Conservation (phyloP, 2,113 vertebrate genomes). For the Todiramphus chloris region DNA sequence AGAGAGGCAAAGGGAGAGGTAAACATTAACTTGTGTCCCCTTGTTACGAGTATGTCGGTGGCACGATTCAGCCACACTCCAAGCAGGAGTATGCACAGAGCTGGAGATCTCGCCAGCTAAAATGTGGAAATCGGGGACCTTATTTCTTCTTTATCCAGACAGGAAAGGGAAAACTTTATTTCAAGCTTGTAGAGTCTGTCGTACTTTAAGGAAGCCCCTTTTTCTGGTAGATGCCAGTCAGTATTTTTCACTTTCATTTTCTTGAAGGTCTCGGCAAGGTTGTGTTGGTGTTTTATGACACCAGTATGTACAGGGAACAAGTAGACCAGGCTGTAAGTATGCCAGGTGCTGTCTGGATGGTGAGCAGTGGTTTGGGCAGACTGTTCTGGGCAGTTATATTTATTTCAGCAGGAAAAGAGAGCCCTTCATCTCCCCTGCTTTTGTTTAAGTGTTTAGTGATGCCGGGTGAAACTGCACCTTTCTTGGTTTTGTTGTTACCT, state of each 20-base stretch:
- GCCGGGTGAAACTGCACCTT: no score
- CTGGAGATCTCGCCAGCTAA: background rate
- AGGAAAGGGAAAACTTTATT: background rate
- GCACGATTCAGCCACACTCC: background rate
- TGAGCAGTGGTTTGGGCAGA: no score
- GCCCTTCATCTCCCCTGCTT: no score
- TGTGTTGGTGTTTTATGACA: background rate
- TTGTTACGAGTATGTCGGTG: background rate
- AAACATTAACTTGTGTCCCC: background rate
- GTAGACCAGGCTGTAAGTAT: background rate
- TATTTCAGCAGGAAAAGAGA: no score
- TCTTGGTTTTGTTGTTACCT: background rate
- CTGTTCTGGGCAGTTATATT: no score
- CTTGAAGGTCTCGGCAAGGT: background rate
- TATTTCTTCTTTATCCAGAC: background rate
- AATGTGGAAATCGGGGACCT: background rate
- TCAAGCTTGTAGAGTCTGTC: background rate
- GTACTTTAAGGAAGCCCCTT: background rate
- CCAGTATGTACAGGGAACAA: background rate
- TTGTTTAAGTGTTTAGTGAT: no score
- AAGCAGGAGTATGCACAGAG: background rate
- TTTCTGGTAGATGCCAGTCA: background rate
- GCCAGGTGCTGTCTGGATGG: background rate
- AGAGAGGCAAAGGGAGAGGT: conserved; percentile 80
- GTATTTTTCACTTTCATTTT: background rate